Evolutionary conservation across 2,888 invertebrate genomes (phyloP), one percentile per base, ranked within the genome.

Genomic region (Spatulosminthurus flaviceps): DNA sequence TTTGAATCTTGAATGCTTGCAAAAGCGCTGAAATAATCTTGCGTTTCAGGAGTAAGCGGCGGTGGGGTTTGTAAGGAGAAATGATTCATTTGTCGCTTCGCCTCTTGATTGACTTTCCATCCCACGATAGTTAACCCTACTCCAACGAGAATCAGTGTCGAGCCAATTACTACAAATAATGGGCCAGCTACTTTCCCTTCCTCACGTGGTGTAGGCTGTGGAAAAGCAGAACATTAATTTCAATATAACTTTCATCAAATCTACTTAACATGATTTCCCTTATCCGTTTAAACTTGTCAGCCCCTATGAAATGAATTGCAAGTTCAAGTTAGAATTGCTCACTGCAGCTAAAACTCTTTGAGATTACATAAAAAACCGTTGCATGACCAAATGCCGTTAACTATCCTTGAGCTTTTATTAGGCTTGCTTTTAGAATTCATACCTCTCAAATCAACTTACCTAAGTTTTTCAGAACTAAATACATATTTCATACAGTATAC

Each of bases 101-200:
- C 84, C 51, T 82, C 82, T 26, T 82, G 81, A 71, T 82, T 82
- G 74, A 84, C 79, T 77, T 83, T 83, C 71, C 82, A 83, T 13
- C 81, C 81, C 2, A 84, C 78, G 1, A 81, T 24, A 1, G 82
- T 81, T 1, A 84, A 67, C 2, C 79, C 80, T 34, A 82, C 70
- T 16, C 84, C 84, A 22, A 83, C 22, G 64, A 83, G 69, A 11
- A 84, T 75, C 22, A 84, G 69, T 7, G 60, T 70, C 9, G 81
- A 81, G 11, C 84, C 84, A 24, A 84, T 75, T 19, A 84, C 81
- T 7, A 83, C 75, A 76, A 83, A 84, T 67, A 83, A 80, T 19
- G 84, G 84, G 0, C 84, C 84, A 16, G 84, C 84, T 1, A 84
- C 78, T 74, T 82, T 82, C 61, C 83, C 84, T 71, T 84, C 82